Conservation (phyloP, 2,797 vertebrate species). For the Brachymystax lenok region DNA sequence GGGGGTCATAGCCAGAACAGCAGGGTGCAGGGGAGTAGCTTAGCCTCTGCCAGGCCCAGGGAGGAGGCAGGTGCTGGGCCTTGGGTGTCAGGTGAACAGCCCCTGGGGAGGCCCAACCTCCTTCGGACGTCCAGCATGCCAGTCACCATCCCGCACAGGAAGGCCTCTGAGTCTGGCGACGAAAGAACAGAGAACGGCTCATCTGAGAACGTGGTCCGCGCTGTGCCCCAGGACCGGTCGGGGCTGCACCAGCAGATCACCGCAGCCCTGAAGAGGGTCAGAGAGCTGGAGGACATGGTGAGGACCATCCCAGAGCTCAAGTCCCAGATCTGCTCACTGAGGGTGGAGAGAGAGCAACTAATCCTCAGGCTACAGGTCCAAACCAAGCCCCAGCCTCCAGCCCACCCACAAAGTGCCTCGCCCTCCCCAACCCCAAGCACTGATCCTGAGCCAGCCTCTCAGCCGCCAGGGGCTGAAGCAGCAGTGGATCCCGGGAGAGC, state of each 20-base stretch:
- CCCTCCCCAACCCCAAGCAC: slow-evolving; percentile 21
- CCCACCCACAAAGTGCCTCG: slow-evolving; percentile 8
- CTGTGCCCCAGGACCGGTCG: slow-evolving; percentile 64
- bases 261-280: slow-evolving; percentile 70
- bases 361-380: slow-evolving; percentile 70
- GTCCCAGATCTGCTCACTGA: slow-evolving; percentile 72
- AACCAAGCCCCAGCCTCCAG: slow-evolving; percentile 16
- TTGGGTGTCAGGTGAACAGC: slow-evolving; percentile 62
- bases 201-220: slow-evolving; percentile 69
- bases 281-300: slow-evolving; percentile 80
- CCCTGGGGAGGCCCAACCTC: slow-evolving; percentile 82
- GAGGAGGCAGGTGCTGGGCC: slow-evolving; percentile 47
- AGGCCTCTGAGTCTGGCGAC: slow-evolving; percentile 72
- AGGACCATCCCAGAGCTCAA: slow-evolving; percentile 75
- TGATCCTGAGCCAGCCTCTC: slow-evolving; percentile 26
- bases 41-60: slow-evolving; percentile 63
- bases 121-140: slow-evolving; percentile 94
- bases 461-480: slow-evolving; percentile 45
- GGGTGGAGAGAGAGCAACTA: slow-evolving; percentile 67
- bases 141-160: slow-evolving; percentile 80
- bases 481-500: slow-evolving; percentile 49
- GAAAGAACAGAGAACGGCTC: slow-evolving; percentile 65
- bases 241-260: slow-evolving; percentile 78
- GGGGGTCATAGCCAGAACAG: slow-evolving; percentile 46
- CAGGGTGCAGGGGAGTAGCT: slow-evolving; percentile 55